These are phyloP conservation scores for Sebastes paucispinis DNA, from an alignment of 2,797 vertebrate species.

Conservation along the genomic window DNA sequence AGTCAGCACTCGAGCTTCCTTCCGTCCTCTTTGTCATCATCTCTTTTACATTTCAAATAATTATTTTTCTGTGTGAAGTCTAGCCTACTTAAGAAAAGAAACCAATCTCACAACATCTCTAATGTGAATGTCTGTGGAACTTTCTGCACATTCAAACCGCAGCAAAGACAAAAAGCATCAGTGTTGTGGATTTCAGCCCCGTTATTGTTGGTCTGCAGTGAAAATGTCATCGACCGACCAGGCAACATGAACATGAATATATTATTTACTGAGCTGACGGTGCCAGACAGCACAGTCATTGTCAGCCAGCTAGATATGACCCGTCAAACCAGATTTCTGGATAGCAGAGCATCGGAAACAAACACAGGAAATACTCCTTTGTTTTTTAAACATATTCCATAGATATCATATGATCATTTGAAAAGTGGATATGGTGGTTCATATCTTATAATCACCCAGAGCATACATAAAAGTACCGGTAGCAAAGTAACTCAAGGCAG, in stretches of 20 bases:
- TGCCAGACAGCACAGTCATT: background rate
- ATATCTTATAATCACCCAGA: too few relatives aligned
- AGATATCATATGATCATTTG: background rate
- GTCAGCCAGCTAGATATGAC: background rate
- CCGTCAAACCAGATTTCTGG: background rate
- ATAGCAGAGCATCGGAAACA: background rate
- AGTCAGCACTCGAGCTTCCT: background rate
- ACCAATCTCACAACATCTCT: background rate
- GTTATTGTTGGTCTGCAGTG: background rate
- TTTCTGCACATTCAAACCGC: background rate
- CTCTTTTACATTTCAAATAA: constrained; percentile 7
- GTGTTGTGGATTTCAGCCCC: background rate
- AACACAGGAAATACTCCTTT: background rate
- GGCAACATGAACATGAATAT: background rate
- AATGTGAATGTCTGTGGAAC: background rate
- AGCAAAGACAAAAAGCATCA: background rate
- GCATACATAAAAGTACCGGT: too few relatives aligned
- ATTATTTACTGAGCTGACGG: background rate
- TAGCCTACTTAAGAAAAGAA: background rate
- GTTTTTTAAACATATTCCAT: background rate
- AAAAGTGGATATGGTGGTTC: background rate
- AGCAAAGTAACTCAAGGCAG: too few relatives aligned
- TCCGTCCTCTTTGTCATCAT: background rate
- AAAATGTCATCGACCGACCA: background rate
- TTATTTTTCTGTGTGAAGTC: background rate